Evolutionary conservation across 2,888 invertebrate species (phyloP).

Genomic region (Aspidiotus destructor): DNA sequence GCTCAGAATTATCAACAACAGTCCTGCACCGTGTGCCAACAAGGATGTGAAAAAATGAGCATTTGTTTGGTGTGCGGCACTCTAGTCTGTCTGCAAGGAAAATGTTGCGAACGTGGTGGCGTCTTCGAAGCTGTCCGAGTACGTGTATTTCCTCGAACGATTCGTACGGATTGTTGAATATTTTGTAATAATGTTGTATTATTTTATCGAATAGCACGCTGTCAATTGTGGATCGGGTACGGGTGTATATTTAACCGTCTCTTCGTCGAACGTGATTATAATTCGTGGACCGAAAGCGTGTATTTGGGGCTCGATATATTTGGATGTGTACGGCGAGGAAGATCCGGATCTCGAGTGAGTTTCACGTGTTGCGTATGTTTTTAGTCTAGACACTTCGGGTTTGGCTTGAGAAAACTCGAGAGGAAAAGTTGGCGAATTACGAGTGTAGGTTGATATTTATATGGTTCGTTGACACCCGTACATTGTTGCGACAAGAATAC

Average conservation of each 20-base stretch:
- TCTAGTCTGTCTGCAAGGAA: constrained; percentile 81
- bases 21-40: constrained; percentile 77
- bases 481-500: too few species aligned
- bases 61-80: constrained; percentile 88
- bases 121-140: constrained; percentile 73
- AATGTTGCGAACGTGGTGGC: constrained; percentile 72
- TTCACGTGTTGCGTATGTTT: too few species aligned
- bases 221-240: constrained; percentile 91
- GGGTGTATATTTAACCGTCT: constrained; percentile 86
- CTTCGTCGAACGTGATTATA: constrained; percentile 89
- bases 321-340: constrained; percentile 97
- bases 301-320: constrained; percentile 94
- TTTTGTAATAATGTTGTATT: neutral
- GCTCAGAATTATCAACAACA: constrained; percentile 49
- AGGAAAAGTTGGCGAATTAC: too few species aligned
- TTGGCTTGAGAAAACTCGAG: too few species aligned
- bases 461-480: too few species aligned
- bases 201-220: constrained; percentile 57
- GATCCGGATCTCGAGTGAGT: constrained; percentile 91
- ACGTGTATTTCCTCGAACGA: constrained; percentile 37
- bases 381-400: too few species aligned
- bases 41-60: constrained; percentile 80
- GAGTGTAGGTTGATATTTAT: too few species aligned
- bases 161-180: neutral
- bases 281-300: constrained; percentile 85